Base-by-base conservation (phyloP, 1,140 invertebrate species). In the Aphidius gifuensis region DNA sequence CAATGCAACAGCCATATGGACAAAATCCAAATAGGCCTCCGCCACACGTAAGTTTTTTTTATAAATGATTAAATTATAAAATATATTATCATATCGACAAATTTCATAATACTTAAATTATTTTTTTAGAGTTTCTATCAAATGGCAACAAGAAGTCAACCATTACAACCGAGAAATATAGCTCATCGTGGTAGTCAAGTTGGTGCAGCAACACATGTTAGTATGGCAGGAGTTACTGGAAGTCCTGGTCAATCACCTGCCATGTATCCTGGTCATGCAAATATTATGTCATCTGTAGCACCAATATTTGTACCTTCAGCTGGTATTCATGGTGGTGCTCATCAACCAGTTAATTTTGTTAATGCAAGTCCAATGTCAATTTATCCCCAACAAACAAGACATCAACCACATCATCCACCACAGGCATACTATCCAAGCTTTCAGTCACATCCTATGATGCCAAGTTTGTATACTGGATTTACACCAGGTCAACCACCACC, bases 161-260 rank as follows among this genome's bases (percentile, higher is more conserved):
- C 72, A 5, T 74, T 79, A 54, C 75, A 75, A 45, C 64, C 73
- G 9, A 70, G 78, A 60, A 69, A 68, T 46, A 62, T 79, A 7
- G 67, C 53, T 57, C 79, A 80, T 45, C 70, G 79, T 68, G 66
- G 66, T 23, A 71, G 66, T 54, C 77, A 78, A 56, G 68, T 70
- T 0, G 68, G 70, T 8, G 71, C 70, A 60, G 62, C 69, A 56
- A 74, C 71, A 56, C 76, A 76, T 21, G 71, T 75, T 1, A 70
- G 71, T 6, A 73, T 80, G 69, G 66, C 70, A 23, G 65, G 68
- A 6, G 69, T 78, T 51, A 68, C 66, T 16, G 68, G 65, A 56
- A 59, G 67, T 60, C 68, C 74, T 42, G 73, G 70, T 7, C 78
- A 79, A 66, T 74, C 75, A 47, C 68, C 72, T 43, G 63, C 72